Evolutionary conservation across 2,113 vertebrate species (phyloP).

Genomic region (Cheilinus undulatus): DNA sequence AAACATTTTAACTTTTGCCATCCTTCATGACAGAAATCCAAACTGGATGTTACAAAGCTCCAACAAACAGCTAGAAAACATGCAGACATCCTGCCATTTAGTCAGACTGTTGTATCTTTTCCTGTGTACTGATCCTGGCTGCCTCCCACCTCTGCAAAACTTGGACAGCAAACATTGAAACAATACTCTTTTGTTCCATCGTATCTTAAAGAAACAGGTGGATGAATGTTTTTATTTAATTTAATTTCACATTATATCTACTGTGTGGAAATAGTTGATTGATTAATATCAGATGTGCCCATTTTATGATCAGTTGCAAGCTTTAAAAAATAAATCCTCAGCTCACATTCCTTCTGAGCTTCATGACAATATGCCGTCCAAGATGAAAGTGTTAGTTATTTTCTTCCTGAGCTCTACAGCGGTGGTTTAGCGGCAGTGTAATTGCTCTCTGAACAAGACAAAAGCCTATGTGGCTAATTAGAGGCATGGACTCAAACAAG

Average conservation of each 20-base stretch:
- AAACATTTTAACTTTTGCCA: not conserved
- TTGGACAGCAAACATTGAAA: too few relatives aligned
- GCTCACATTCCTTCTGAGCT: constrained; percentile 58
- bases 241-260: not conserved
- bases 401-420: constrained; percentile 43
- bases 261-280: too few relatives aligned
- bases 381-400: constrained; percentile 53
- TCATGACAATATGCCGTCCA: constrained; percentile 34
- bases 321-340: constrained; percentile 53
- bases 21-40: not conserved
- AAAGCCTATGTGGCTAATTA: constrained; percentile 75
- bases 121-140: too few relatives aligned
- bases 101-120: too few relatives aligned
- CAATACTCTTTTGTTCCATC: too few relatives aligned
- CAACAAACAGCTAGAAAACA: too few relatives aligned
- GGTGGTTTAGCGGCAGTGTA: constrained; percentile 56
- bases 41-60: not conserved
- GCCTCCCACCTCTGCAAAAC: too few relatives aligned
- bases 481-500: constrained; percentile 67
- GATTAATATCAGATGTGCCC: too few relatives aligned
- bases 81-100: too few relatives aligned
- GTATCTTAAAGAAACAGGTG: not conserved
- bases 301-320: constrained; percentile 51
- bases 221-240: not conserved
- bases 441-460: constrained; percentile 59